phyloP scores from a whole-genome alignment of 1,140 invertebrate species.

The Diprion similis region DNA sequence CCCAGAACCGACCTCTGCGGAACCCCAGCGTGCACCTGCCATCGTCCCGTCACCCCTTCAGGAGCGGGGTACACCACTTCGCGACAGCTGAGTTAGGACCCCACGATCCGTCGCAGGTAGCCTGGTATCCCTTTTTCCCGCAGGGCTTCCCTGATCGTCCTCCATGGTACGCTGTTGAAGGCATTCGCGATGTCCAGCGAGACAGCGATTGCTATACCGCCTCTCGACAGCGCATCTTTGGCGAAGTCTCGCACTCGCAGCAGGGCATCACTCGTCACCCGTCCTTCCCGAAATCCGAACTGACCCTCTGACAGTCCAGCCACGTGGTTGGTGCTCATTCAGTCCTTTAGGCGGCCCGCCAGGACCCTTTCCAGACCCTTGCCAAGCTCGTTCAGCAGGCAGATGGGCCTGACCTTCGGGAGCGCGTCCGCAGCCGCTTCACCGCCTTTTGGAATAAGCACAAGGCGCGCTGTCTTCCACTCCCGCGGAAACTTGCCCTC shows the following conservation, averaged over 20 bases:
- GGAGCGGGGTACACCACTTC: neutral
- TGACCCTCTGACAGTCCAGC: constrained; percentile 33
- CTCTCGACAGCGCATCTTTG: neutral
- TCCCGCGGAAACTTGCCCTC: constrained; percentile 19
- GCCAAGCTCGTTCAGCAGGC: constrained; percentile 31
- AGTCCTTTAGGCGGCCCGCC: constrained; percentile 20
- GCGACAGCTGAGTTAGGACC: constrained; percentile 27
- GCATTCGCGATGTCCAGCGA: constrained; percentile 30
- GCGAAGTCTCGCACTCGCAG: neutral
- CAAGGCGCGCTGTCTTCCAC: constrained; percentile 30
- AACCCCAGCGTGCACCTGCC: neutral
- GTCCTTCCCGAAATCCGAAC: constrained; percentile 43
- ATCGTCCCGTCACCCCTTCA: too few relatives aligned
- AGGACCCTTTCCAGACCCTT: constrained; percentile 37
- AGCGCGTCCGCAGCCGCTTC: too few relatives aligned
- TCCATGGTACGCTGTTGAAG: constrained; percentile 32
- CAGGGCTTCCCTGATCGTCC: constrained; percentile 25
- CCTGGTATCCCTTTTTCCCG: constrained; percentile 21
- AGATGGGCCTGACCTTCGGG: constrained; percentile 37
- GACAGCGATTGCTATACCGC: too few relatives aligned
- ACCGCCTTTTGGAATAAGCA: constrained; percentile 25
- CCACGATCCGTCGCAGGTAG: constrained; percentile 27
- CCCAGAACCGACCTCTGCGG: constrained; percentile 41
- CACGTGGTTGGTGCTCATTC: constrained; percentile 15
- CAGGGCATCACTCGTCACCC: constrained; percentile 44